Evolutionary conservation across 1,140 invertebrate genomes (phyloP), one percentile per base, ranked within the genome.

Genomic region (Bombus superbus): DNA sequence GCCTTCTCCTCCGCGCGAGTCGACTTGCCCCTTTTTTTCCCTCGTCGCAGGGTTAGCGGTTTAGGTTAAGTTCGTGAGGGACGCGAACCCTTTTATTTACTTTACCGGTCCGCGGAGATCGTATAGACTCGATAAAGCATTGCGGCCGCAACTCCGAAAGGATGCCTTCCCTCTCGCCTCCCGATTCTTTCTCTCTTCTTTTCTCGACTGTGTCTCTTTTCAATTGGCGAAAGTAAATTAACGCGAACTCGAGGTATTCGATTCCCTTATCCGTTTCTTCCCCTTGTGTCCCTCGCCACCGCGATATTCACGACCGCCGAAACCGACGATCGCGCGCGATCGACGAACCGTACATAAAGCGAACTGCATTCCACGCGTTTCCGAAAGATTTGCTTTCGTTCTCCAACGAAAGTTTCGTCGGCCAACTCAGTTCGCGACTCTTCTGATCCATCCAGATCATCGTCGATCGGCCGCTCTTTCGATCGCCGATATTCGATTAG

Each of bases 11-110:
- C 64, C 74, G 62, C 83, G 64, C 64, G 18, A 53, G 47, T 73
- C 76, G 59, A 78, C 83, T 75, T 86, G 76, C 86, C 47, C 44
- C 64, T 85, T 76, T 85, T 80, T 86, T 81, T 44, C 73, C 64
- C 76, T 83, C 86, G 86, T 86, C 85, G 78, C 71, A 81, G 90
- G 92, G 92, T 93, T 92, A 92, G 91, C 92, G 90, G 90, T 92
- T 93, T 93, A 92, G 92, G 91, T 94, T 92, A 92, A 94, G 87
- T 93, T 93, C 90, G 91, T 91, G 92, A 92, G 89, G 81, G 86
- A 87, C 88, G 91, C 92, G 87, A 92, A 89, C 92, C 90, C 92
- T 93, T 90, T 94, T 94, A 94, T 93, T 94, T 93, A 92, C 92
- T 92, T 93, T 93, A 92, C 92, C 91, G 92, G 76, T 85, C 85